Evolutionary conservation across 2,113 vertebrate genomes (phyloP).

Genomic region (Narcine bancroftii): DNA sequence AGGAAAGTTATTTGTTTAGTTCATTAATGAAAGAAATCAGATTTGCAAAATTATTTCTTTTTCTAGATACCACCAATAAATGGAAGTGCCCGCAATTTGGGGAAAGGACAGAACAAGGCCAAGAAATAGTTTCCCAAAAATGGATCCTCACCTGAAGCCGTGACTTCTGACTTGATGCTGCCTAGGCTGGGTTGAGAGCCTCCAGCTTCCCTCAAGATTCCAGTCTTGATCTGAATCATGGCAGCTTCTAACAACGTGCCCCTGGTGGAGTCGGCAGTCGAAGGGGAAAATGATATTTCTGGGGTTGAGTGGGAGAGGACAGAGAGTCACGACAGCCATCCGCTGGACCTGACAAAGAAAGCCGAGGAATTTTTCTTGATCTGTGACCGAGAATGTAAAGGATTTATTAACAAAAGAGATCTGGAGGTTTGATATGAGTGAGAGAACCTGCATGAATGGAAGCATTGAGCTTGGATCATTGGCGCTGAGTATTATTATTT

Average conservation of each 20-base stretch:
- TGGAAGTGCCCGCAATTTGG: constrained; percentile 65
- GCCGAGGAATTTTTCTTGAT: constrained; percentile 81
- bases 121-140: too few relatives aligned
- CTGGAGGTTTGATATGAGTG: constrained; percentile 72
- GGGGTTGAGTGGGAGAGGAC: constrained; percentile 41
- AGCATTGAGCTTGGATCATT: background rate
- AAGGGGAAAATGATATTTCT: background rate
- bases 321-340: constrained; percentile 42
- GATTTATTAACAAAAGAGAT: constrained; percentile 71
- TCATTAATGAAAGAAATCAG: constrained; percentile 36
- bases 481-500: background rate
- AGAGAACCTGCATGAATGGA: background rate
- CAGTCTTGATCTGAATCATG: too few relatives aligned
- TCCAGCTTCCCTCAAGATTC: too few relatives aligned
- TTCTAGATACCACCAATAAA: constrained; percentile 51
- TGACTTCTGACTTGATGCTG: too few relatives aligned
- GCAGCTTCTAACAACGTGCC: constrained; percentile 45
- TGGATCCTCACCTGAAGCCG: too few relatives aligned
- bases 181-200: too few relatives aligned
- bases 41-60: constrained; percentile 45
- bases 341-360: constrained; percentile 60
- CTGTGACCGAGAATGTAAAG: constrained; percentile 79
- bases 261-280: constrained; percentile 38
- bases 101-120: constrained; percentile 46
- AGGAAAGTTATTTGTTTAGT: constrained; percentile 21